phyloP scores from a whole-genome alignment of 2,113 vertebrate genomes.

The Otis tarda region DNA sequence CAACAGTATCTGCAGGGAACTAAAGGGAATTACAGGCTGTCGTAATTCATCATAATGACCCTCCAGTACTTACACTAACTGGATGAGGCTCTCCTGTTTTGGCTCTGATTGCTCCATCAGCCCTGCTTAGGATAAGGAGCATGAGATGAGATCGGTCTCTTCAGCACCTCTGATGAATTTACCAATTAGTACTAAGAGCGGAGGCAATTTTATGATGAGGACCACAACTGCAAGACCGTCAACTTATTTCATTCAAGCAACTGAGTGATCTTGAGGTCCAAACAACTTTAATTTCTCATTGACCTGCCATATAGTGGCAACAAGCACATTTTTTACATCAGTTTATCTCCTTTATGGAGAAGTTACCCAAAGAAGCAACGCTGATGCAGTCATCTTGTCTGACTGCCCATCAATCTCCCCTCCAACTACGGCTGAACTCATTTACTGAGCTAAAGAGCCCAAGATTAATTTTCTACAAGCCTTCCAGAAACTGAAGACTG shows the following conservation, averaged over 20 bases:
- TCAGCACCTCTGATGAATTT: neutral
- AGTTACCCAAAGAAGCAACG: neutral
- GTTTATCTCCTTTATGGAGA: neutral
- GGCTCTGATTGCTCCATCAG: neutral
- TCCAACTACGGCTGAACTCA: neutral
- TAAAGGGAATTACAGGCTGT: conserved; percentile 5
- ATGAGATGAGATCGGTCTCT: neutral
- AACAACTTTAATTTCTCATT: neutral
- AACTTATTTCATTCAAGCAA: neutral
- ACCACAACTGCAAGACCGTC: neutral
- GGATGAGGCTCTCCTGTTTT: neutral
- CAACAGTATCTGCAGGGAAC: neutral
- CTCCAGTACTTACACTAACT: conserved; percentile 6
- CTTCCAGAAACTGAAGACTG: neutral
- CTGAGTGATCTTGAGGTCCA: neutral
- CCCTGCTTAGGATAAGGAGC: neutral
- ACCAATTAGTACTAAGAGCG: neutral
- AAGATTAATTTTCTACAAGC: neutral
- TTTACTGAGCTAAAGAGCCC: neutral
- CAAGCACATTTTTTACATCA: neutral
- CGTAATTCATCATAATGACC: neutral
- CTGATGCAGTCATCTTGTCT: neutral
- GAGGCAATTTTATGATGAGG: neutral
- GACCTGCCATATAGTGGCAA: accelerated
- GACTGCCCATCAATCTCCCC: neutral